Percentiles rank a stretch among this genome's conserved stretches.
phyloP scores from a whole-genome alignment of 1,140 invertebrate genomes.

The Lordiphosa collinella region DNA sequence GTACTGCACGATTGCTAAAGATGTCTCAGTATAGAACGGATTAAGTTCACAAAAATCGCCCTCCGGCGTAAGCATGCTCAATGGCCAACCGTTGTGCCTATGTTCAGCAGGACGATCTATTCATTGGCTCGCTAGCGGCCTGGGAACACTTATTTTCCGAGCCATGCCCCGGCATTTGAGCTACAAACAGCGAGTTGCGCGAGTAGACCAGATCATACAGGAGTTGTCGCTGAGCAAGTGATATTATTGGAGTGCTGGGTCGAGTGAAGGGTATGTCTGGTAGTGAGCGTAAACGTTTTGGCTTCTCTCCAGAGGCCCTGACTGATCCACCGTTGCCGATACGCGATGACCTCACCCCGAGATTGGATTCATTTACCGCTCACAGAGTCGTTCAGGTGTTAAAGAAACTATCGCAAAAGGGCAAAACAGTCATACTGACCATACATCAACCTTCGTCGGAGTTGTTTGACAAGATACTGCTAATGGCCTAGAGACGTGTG shows the following conservation, averaged over 20 bases:
- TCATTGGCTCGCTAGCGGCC: slow-evolving; percentile 95
- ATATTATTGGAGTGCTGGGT: slow-evolving; percentile 92
- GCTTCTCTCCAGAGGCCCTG: slow-evolving; percentile 96
- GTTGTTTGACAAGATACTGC: slow-evolving; percentile 92
- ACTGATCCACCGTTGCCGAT: slow-evolving; percentile 97
- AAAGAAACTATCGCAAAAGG: slow-evolving; percentile 88
- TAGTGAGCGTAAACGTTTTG: slow-evolving; percentile 96
- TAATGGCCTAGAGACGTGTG: slow-evolving; percentile 95
- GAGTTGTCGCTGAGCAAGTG: slow-evolving; percentile 92
- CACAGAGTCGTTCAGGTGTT: slow-evolving; percentile 93
- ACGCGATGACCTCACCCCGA: slow-evolving; percentile 98
- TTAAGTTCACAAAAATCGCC: no score
- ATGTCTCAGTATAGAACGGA: no score
- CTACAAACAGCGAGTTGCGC: slow-evolving; percentile 86
- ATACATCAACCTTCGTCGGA: slow-evolving; percentile 98
- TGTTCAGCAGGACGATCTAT: slow-evolving; percentile 97
- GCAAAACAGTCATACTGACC: slow-evolving; percentile 95
- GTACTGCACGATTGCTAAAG: no score
- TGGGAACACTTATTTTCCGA: slow-evolving; percentile 94
- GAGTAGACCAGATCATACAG: slow-evolving; percentile 90
- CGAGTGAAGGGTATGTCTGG: slow-evolving; percentile 95
- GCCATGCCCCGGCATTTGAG: slow-evolving; percentile 94
- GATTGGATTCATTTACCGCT: slow-evolving; percentile 92
- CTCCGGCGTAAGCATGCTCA: slow-evolving; percentile 82
- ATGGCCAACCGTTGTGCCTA: slow-evolving; percentile 92